Conservation (phyloP, 2,888 invertebrate genomes). For the Tiphia femorata region DNA sequence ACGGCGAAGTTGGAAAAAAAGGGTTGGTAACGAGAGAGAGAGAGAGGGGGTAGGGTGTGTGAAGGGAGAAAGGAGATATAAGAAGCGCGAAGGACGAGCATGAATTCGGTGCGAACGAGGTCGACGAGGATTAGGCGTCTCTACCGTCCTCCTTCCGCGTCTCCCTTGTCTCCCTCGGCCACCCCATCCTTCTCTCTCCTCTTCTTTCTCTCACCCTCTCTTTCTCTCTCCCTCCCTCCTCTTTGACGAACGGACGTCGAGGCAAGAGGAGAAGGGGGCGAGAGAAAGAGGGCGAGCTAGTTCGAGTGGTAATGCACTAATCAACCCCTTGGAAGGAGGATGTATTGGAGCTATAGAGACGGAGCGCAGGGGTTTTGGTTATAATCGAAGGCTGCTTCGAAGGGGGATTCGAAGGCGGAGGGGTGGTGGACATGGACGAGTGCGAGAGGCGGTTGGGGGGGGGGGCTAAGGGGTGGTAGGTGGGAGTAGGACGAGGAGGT, state of each 20-base stretch:
- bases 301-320: slow-evolving; percentile 62
- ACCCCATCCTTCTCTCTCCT: slow-evolving; percentile 7
- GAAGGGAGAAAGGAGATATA: slow-evolving; percentile 11
- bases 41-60: slow-evolving; percentile 29
- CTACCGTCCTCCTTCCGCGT: not conserved
- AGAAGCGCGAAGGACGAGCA: slow-evolving; percentile 24
- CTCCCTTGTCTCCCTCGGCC: not conserved
- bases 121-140: slow-evolving; percentile 19
- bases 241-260: slow-evolving; percentile 11
- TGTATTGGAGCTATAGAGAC: slow-evolving; percentile 54
- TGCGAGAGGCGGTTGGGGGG: slow-evolving; percentile 39
- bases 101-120: slow-evolving; percentile 41
- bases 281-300: slow-evolving; percentile 40
- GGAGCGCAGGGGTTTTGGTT: slow-evolving; percentile 56
- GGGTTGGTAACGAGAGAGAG: slow-evolving; percentile 2
- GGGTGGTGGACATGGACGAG: slow-evolving; percentile 50
- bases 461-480: slow-evolving; percentile 12
- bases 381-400: slow-evolving; percentile 63
- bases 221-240: slow-evolving; percentile 26
- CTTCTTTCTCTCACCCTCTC: slow-evolving; percentile 7
- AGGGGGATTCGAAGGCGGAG: slow-evolving; percentile 42
- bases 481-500: slow-evolving; percentile 10
- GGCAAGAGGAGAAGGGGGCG: too few relatives aligned
- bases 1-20: slow-evolving; percentile 7
- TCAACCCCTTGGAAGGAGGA: slow-evolving; percentile 60